Conservation (phyloP, 1,140 invertebrate species). For the Rhyacophila brunnea region DNA sequence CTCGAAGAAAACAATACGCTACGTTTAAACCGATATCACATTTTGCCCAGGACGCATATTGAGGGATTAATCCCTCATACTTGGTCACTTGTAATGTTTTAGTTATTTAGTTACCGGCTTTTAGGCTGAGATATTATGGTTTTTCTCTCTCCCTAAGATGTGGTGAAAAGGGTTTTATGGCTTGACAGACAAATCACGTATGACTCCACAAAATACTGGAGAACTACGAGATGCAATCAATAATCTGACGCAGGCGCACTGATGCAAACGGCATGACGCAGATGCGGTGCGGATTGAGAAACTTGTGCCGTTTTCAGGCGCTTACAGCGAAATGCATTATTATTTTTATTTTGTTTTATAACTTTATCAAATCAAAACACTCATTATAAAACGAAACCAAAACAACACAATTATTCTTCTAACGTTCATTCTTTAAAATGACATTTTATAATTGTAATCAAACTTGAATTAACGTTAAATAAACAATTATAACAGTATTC, state of each 20-base stretch:
- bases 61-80: conserved; percentile 19
- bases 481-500: too few relatives aligned
- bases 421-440: too few relatives aligned
- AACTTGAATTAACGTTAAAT: too few relatives aligned
- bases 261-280: background rate
- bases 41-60: background rate
- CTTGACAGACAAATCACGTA: background rate
- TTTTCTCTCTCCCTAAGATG: background rate
- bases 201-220: background rate
- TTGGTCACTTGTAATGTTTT: background rate
- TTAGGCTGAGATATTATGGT: too few relatives aligned
- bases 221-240: background rate
- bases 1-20: too few relatives aligned
- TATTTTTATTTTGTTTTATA: too few relatives aligned
- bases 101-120: background rate
- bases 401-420: too few relatives aligned
- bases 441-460: too few relatives aligned
- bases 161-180: background rate
- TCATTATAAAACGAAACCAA: too few relatives aligned
- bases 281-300: background rate
- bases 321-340: too few relatives aligned
- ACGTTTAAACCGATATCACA: too few relatives aligned
- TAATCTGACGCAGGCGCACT: background rate
- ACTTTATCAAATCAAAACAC: too few relatives aligned
- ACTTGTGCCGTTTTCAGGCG: background rate